phyloP scores from a whole-genome alignment of 2,888 invertebrate species.

The Microctonus aethiopoides region DNA sequence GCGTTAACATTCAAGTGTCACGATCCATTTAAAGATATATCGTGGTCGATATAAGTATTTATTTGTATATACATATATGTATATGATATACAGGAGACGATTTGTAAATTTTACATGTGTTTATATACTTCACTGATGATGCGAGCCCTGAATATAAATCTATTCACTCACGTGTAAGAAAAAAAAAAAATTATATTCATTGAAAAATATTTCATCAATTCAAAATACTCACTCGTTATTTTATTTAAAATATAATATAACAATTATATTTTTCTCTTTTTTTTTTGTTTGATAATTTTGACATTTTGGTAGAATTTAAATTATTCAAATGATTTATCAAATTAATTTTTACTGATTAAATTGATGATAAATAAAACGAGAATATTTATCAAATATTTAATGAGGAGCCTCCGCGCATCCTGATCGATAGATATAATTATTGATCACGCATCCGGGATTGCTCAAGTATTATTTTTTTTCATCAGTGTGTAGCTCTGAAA shows the following conservation, averaged over 20 bases:
- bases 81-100: too few relatives aligned
- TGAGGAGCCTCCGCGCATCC: slow-evolving; percentile 23
- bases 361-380: not conserved
- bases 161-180: too few relatives aligned
- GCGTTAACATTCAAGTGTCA: slow-evolving; percentile 42
- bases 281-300: too few relatives aligned
- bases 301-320: not conserved
- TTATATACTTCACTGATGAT: too few relatives aligned
- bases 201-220: too few relatives aligned
- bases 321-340: not conserved
- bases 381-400: not conserved
- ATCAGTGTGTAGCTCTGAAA: slow-evolving; percentile 44
- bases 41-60: slow-evolving; percentile 1
- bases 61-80: not conserved
- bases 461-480: too few relatives aligned
- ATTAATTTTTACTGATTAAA: not conserved
- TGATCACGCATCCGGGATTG: slow-evolving; percentile 26
- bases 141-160: too few relatives aligned
- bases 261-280: too few relatives aligned
- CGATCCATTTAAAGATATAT: slow-evolving; percentile 42
- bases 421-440: slow-evolving; percentile 13
- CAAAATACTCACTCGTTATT: too few relatives aligned
- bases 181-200: too few relatives aligned
- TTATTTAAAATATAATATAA: too few relatives aligned
- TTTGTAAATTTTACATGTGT: too few relatives aligned